Evolutionary conservation across 2,888 invertebrate genomes (phyloP).

Genomic region (Nycteola revayana): DNA sequence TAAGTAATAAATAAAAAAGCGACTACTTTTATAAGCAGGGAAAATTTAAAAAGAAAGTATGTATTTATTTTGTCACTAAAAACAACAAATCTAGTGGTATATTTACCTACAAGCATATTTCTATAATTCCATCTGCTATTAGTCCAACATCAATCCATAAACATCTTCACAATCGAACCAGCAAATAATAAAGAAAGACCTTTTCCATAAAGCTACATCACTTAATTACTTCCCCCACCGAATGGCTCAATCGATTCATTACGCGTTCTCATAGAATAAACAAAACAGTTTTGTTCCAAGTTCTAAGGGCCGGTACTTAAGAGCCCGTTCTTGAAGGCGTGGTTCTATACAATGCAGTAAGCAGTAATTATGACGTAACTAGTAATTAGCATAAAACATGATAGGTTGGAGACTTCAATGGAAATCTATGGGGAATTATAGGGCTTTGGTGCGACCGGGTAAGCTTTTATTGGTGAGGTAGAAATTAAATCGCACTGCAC

Average conservation of each 20-base stretch:
- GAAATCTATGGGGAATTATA: no score
- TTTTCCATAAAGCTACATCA: slow-evolving; percentile 35
- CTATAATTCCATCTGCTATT: no score
- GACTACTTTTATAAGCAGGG: no score
- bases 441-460: no score
- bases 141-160: not conserved
- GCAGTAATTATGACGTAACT: slow-evolving; percentile 64
- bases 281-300: slow-evolving; percentile 62
- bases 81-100: no score
- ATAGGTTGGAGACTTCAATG: slow-evolving; percentile 29
- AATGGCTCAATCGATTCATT: slow-evolving; percentile 65
- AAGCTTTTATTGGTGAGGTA: no score
- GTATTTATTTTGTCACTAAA: no score
- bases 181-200: slow-evolving; percentile 3
- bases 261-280: slow-evolving; percentile 68
- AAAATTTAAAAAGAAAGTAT: no score
- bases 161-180: not conserved
- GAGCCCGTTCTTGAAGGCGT: slow-evolving; percentile 46
- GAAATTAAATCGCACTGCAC: no score
- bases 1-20: no score
- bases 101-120: no score
- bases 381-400: slow-evolving; percentile 57
- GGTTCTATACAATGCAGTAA: slow-evolving; percentile 56
- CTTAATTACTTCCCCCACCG: slow-evolving; percentile 69
- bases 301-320: not conserved